These are phyloP conservation scores for Patella depressa DNA, from an alignment of 2,888 invertebrate genomes.

Conservation along the genomic window DNA sequence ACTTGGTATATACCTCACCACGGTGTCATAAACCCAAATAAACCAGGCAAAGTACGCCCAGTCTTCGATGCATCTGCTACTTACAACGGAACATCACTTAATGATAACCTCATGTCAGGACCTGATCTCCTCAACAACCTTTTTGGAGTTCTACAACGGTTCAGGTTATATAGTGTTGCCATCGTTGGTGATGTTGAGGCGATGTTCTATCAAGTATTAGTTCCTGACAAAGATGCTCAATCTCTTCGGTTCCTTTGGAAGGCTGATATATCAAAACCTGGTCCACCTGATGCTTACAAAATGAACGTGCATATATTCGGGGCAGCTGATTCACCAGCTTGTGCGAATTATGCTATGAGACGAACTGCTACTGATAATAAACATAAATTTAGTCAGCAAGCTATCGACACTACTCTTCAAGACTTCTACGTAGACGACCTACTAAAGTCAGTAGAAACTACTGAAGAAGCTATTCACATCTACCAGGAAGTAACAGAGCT, in stretches of 20 bases:
- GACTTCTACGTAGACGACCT: slow-evolving; percentile 9
- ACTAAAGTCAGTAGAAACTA: not conserved
- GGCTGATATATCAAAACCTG: not conserved
- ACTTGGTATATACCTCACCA: slow-evolving; percentile 15
- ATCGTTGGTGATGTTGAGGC: not conserved
- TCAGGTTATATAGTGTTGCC: not conserved
- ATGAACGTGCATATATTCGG: slow-evolving; percentile 15
- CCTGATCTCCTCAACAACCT: not conserved
- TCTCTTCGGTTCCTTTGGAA: slow-evolving; percentile 12
- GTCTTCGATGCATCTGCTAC: slow-evolving; percentile 25
- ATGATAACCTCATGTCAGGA: slow-evolving; percentile 15
- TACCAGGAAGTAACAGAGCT: not conserved
- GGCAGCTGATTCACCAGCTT: not conserved
- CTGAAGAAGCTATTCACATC: not conserved
- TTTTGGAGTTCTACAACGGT: not conserved
- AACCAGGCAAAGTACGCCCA: slow-evolving; percentile 17
- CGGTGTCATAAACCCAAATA: slow-evolving; percentile 16
- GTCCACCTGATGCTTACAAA: not conserved
- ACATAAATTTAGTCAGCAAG: not conserved
- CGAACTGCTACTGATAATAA: not conserved
- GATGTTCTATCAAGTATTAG: slow-evolving; percentile 8
- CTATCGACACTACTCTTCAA: not conserved
- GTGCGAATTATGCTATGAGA: slow-evolving; percentile 15
- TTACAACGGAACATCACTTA: slow-evolving; percentile 24
- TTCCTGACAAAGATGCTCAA: not conserved